A percentile compares a stretch with the other conserved stretches of the same genome.
Evolutionary conservation across 2,113 vertebrate species (phyloP).

Genomic region (Setophaga coronata): DNA sequence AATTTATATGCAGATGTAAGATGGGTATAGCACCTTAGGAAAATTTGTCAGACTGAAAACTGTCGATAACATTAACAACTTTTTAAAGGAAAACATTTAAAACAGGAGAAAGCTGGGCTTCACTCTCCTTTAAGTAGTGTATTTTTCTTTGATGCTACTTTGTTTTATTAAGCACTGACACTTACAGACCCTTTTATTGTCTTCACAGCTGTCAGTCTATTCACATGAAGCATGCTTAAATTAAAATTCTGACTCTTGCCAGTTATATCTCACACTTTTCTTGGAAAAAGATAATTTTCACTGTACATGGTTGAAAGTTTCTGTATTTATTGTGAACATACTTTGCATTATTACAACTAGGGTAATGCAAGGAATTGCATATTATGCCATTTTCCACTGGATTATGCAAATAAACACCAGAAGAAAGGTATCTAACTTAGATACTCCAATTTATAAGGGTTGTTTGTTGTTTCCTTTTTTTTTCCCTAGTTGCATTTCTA

Average conservation of each 20-base stretch:
- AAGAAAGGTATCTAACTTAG: background rate
- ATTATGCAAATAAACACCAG: background rate
- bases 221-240: background rate
- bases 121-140: background rate
- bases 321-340: background rate
- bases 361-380: background rate
- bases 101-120: background rate
- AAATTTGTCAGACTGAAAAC: background rate
- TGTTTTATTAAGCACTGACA: background rate
- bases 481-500: background rate
- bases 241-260: background rate
- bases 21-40: background rate
- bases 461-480: background rate
- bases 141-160: background rate
- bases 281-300: background rate
- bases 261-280: background rate
- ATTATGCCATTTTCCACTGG: background rate
- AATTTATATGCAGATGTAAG: background rate
- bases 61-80: background rate
- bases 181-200: background rate
- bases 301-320: background rate
- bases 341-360: background rate
- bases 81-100: background rate
- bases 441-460: background rate
- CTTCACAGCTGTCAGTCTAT: background rate